phyloP scores from a whole-genome alignment of 2,113 vertebrate species.

The Mungos mungo region DNA sequence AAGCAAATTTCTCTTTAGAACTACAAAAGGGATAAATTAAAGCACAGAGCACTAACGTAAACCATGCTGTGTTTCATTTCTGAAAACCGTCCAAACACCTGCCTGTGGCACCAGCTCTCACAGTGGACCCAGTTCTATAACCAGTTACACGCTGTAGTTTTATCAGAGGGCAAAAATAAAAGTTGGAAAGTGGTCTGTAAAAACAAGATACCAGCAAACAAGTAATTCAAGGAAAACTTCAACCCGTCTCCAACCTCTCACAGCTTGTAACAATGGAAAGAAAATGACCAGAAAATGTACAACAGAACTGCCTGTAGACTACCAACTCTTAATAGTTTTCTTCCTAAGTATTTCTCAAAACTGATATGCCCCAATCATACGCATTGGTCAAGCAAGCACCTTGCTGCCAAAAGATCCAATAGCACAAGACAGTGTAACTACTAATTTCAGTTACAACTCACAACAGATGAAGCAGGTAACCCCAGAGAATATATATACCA shows the following conservation, averaged over 20 bases:
- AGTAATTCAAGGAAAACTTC: background rate
- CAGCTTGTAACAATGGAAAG: background rate
- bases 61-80: background rate
- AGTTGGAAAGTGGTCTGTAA: background rate
- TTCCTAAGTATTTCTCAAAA: constrained; percentile 28
- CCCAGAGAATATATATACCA: background rate
- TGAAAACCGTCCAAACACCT: background rate
- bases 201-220: background rate
- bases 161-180: background rate
- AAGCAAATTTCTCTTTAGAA: constrained; percentile 38
- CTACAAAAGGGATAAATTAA: constrained; percentile 31
- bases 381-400: background rate
- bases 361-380: background rate
- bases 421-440: background rate
- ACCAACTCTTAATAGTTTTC: background rate
- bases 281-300: constrained; percentile 21
- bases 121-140: background rate
- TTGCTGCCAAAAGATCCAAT: background rate
- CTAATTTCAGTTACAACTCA: background rate
- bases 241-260: background rate
- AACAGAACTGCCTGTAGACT: background rate
- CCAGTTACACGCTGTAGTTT: background rate
- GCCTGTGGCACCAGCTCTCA: background rate
- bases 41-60: background rate
- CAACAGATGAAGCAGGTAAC: background rate